These are phyloP conservation scores for Agrotis ipsilon DNA, from an alignment of 2,888 invertebrate genomes.

Conservation along the genomic window DNA sequence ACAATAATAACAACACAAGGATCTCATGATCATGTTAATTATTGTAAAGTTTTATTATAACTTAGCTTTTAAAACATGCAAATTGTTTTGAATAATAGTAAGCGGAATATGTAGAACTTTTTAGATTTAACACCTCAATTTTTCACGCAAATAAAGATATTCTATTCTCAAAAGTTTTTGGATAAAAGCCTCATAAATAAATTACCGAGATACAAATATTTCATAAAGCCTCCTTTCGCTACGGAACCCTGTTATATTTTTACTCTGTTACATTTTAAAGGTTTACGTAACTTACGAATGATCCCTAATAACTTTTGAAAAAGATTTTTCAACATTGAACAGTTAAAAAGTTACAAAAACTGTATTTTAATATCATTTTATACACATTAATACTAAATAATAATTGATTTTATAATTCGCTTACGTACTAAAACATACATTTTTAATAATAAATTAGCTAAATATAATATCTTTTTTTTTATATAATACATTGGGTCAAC, in stretches of 20 bases:
- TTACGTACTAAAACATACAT: slow-evolving; percentile 55
- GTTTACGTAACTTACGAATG: slow-evolving; percentile 22
- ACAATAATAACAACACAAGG: no score
- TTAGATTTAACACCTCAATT: no score
- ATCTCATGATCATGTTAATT: no score
- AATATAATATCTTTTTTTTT: slow-evolving; percentile 42
- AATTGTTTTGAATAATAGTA: no score
- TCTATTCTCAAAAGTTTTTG: no score
- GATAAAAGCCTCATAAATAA: not conserved
- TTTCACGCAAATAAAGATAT: no score
- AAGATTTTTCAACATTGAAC: slow-evolving; percentile 29
- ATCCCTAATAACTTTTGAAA: slow-evolving; percentile 21
- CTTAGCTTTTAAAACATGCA: no score
- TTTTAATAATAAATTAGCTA: slow-evolving; percentile 45
- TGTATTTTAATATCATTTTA: slow-evolving; percentile 25
- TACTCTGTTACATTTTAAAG: no score
- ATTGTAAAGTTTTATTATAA: no score
- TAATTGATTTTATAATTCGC: slow-evolving; percentile 58
- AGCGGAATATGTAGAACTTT: no score
- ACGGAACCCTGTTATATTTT: not conserved
- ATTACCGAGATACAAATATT: not conserved
- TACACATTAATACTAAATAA: slow-evolving; percentile 52
- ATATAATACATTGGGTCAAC: slow-evolving; percentile 53
- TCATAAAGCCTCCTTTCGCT: not conserved
- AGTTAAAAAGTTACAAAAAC: slow-evolving; percentile 40